Evolutionary conservation across 2,888 invertebrate genomes (phyloP).

Genomic region (Coleophora flavipennella): DNA sequence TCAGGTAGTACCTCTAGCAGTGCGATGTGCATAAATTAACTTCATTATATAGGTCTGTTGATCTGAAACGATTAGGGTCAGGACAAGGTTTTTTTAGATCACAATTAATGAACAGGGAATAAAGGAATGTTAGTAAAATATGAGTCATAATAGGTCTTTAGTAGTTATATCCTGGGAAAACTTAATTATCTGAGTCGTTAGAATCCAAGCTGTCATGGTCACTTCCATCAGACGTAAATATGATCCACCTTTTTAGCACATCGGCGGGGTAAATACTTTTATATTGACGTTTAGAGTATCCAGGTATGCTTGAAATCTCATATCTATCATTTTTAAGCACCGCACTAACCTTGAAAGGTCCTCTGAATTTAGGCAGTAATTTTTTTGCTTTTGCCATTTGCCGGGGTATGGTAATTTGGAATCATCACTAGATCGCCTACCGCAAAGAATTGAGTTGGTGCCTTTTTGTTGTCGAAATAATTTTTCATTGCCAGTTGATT

Average conservation of each 20-base stretch:
- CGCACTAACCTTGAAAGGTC: background rate
- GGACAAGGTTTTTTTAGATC: background rate
- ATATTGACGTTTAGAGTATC: background rate
- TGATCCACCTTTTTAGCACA: background rate
- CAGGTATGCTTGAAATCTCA: background rate
- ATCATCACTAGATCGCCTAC: slow-evolving; percentile 6
- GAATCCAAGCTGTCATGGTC: background rate
- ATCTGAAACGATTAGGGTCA: background rate
- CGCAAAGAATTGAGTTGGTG: background rate
- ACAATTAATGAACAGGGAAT: background rate
- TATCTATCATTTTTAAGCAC: background rate
- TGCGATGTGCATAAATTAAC: background rate
- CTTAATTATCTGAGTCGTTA: background rate
- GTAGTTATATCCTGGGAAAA: background rate
- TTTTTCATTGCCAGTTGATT: background rate
- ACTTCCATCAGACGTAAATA: background rate
- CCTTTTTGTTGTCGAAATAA: background rate
- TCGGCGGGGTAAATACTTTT: background rate
- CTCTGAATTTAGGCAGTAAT: too few species aligned
- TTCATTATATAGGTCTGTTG: background rate
- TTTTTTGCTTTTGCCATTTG: slow-evolving; percentile 10
- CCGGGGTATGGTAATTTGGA: slow-evolving; percentile 4
- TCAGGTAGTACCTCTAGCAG: background rate
- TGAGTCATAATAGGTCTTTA: background rate
- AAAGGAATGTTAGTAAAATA: background rate